These are phyloP conservation scores for Poecilia wingei DNA, from an alignment of 2,797 vertebrate genomes.

Conservation along the genomic window DNA sequence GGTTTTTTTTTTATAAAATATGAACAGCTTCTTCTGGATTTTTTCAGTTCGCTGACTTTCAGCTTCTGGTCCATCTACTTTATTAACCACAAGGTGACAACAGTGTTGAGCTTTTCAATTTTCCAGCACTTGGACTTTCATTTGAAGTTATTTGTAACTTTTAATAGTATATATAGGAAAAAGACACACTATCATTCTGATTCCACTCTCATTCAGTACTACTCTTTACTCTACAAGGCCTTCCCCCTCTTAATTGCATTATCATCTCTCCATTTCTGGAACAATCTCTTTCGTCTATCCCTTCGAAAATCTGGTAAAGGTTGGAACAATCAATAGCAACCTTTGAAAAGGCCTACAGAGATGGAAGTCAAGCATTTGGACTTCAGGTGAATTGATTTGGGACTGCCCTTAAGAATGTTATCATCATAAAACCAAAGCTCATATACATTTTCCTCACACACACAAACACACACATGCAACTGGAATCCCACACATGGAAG, in stretches of 20 bases:
- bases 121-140: background rate
- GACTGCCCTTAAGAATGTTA: slow-evolving; percentile 65
- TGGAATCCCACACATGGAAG: slow-evolving; percentile 11
- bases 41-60: background rate
- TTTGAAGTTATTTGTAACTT: background rate
- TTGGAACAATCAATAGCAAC: slow-evolving; percentile 76
- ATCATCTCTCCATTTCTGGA: slow-evolving; percentile 75
- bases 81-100: background rate
- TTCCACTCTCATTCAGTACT: slow-evolving; percentile 54
- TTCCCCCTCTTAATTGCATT: slow-evolving; percentile 67
- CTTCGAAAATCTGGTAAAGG: slow-evolving; percentile 54
- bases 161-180: background rate
- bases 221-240: slow-evolving; percentile 56
- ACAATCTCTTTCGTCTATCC: slow-evolving; percentile 56
- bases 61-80: background rate
- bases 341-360: slow-evolving; percentile 67
- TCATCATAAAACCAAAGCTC: slow-evolving; percentile 65
- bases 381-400: slow-evolving; percentile 72
- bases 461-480: background rate
- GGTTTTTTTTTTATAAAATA: background rate
- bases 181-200: slow-evolving; percentile 19
- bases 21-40: background rate
- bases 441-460: slow-evolving; percentile 26
- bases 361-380: slow-evolving; percentile 61
- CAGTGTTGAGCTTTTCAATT: background rate